Conservation (phyloP, 2,113 vertebrate species). For the Bambusicola thoracicus region DNA sequence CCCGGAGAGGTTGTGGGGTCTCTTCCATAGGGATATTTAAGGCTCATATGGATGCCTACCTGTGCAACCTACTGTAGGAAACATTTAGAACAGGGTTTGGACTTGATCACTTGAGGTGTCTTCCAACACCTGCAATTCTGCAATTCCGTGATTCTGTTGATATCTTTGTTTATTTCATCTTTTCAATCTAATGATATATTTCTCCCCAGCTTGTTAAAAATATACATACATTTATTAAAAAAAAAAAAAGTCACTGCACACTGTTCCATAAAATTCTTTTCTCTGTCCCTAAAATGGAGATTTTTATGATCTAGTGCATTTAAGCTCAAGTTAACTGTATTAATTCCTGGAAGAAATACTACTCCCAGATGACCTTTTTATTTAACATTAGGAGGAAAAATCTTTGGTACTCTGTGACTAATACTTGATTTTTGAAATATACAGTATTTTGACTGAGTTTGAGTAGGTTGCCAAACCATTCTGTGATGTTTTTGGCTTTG, state of each 20-base stretch:
- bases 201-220: not conserved
- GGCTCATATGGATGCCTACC: no score
- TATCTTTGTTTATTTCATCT: not conserved
- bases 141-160: not conserved
- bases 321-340: not conserved
- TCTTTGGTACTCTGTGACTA: not conserved
- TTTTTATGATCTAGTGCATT: not conserved
- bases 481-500: slow-evolving; percentile 28
- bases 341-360: not conserved
- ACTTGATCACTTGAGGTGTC: no score
- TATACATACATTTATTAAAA: not conserved
- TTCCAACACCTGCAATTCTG: no score
- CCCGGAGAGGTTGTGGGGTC: no score
- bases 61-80: no score
- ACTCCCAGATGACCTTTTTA: not conserved
- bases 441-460: not conserved
- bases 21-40: no score
- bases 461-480: not conserved
- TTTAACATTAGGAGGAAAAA: not conserved
- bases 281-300: not conserved
- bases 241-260: not conserved
- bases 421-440: slow-evolving; percentile 8
- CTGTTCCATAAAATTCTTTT: not conserved
- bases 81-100: no score
- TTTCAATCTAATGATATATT: not conserved